Evolutionary conservation across 2,888 invertebrate genomes (phyloP).

Genomic region (Mycogona germanica): DNA sequence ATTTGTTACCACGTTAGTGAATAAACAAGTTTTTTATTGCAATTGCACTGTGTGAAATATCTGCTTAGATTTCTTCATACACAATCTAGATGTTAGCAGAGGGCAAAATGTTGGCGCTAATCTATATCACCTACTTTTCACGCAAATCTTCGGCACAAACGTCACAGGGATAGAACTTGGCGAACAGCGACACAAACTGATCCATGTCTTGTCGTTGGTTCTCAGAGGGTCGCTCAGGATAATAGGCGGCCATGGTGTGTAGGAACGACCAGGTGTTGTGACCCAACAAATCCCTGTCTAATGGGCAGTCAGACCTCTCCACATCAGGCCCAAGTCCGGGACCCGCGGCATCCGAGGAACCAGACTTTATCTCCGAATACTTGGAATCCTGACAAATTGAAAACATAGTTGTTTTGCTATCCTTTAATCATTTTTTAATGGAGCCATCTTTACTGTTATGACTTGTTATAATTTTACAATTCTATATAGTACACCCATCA

Average conservation of each 20-base stretch:
- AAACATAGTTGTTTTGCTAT: not conserved
- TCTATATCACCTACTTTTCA: constrained; percentile 52
- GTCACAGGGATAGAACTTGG: constrained; percentile 85
- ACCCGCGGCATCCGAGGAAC: not conserved
- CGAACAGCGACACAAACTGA: constrained; percentile 66
- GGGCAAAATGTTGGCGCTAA: constrained; percentile 1
- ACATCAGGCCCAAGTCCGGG: not conserved
- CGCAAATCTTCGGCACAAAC: constrained; percentile 78
- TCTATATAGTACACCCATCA: too few species aligned
- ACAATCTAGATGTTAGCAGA: not conserved
- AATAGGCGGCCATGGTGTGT: constrained; percentile 94
- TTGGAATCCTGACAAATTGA: not conserved
- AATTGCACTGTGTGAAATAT: constrained; percentile 6
- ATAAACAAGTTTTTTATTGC: constrained; percentile 6
- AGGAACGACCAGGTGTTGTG: constrained; percentile 82
- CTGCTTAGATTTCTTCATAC: not conserved
- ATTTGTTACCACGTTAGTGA: too few species aligned
- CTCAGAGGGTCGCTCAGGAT: constrained; percentile 64
- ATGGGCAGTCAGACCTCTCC: constrained; percentile 41
- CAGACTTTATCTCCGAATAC: too few species aligned
- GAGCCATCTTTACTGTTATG: too few species aligned
- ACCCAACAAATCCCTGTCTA: constrained; percentile 43
- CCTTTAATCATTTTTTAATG: too few species aligned
- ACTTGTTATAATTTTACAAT: too few species aligned
- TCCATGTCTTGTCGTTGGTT: constrained; percentile 61